Evolutionary conservation across 92 coral and sea anemone species (phyloP), one percentile per base, ranked within the genome.

Genomic region (Muricea muricata): DNA sequence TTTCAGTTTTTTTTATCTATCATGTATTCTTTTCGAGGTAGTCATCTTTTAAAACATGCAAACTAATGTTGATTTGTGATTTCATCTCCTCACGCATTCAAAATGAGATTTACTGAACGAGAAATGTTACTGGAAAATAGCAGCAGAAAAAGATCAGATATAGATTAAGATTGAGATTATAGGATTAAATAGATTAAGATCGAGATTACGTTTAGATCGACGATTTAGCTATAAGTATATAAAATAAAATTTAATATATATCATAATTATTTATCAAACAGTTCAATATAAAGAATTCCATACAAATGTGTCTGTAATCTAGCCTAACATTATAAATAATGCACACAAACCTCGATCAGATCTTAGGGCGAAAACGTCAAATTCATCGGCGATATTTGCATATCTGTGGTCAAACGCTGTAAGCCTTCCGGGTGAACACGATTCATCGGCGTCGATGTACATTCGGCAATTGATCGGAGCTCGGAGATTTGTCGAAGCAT

Each of bases 341-440:
- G 15, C 7, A 24, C 37, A 63, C 70, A 63, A 63, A 28, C 70
- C 70, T 32, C 18, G 5, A 63, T 1, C 26, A 23, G 20, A 30
- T 70, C 34, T 76, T 45, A 78, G 13, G 83, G 83, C 17, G 83
- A 78, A 68, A 96, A 94, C 79, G 89, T 93, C 57, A 96, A 89
- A 56, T 93, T 96, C 90, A 91, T 94, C 8, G 97, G 98, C 3
- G 94, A 94, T 5, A 93, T 91, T 52, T 79, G 87, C 18, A 90
- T 48, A 33, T 80, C 73, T 5, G 88, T 83, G n/a, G 81, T 26
- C 82, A 3, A 91, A 68, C 87, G 87, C 48, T 28, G 75, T 67
- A 13, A 86, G 24, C 65, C 83, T 83, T 28, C 76, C 86, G 76
- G 74, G 87, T 23, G 87, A 47, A 26, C 88, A 70, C 84, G 91